phyloP scores from a whole-genome alignment of 1,140 invertebrate species.

The Heliconius nattereri region DNA sequence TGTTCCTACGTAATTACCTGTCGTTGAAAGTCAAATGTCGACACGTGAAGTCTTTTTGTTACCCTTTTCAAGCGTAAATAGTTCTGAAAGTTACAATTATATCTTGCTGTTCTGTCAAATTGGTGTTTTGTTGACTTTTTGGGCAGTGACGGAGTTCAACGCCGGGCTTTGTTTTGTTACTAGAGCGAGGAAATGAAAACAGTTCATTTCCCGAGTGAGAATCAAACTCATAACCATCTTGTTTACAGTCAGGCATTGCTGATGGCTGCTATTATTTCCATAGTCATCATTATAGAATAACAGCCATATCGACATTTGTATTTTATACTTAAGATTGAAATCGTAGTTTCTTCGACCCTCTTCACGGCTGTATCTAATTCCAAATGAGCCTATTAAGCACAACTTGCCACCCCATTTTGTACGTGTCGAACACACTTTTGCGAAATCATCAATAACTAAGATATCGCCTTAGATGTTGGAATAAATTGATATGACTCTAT shows the following conservation, averaged over 20 bases:
- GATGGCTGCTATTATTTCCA: no score
- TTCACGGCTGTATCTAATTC: neutral
- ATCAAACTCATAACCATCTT: no score
- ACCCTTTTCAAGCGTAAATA: constrained; percentile 1
- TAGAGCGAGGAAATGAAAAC: no score
- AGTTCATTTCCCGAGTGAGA: no score
- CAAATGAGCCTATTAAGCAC: neutral
- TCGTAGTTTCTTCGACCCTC: neutral
- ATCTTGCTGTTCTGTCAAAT: neutral
- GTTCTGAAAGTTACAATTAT: neutral
- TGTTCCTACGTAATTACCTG: neutral
- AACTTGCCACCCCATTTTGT: neutral
- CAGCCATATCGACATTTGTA: neutral
- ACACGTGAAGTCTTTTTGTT: neutral
- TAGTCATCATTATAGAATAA: neutral
- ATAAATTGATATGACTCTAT: neutral
- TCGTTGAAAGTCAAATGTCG: constrained; percentile 7
- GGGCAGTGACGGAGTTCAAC: no score
- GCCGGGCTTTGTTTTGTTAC: no score
- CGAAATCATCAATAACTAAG: neutral
- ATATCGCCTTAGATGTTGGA: neutral
- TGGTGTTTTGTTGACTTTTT: neutral
- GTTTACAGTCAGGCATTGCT: no score
- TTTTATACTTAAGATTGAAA: no score
- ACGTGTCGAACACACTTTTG: neutral